Evolutionary conservation across 2,113 vertebrate genomes (phyloP).

Genomic region (Clupea harengus): DNA sequence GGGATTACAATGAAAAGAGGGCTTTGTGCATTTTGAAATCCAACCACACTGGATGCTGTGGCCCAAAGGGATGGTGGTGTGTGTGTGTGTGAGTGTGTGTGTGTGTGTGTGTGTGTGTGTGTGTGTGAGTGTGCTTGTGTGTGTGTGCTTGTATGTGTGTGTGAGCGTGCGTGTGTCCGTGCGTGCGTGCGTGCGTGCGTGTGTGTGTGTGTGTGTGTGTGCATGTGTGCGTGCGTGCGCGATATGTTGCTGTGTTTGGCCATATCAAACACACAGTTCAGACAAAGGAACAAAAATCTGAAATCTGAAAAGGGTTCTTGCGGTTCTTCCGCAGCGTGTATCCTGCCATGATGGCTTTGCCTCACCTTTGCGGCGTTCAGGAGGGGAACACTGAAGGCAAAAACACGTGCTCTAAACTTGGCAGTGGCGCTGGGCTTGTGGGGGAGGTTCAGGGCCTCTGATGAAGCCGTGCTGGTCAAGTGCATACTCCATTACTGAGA

Average conservation of each 20-base stretch:
- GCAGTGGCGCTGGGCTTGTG: neutral
- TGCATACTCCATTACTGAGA: neutral
- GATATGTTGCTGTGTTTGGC: no score
- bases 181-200: slow-evolving; percentile 34
- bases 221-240: no score
- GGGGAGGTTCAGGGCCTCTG: slow-evolving; percentile 21
- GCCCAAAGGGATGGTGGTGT: slow-evolving; percentile 34
- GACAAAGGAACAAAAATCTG: neutral
- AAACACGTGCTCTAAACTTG: slow-evolving; percentile 41
- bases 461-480: slow-evolving; percentile 16
- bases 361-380: slow-evolving; percentile 18
- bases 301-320: slow-evolving; percentile 19
- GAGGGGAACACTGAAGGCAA: neutral
- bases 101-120: no score
- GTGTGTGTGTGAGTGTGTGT: no score
- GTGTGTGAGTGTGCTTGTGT: no score
- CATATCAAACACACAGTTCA: neutral
- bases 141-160: slow-evolving; percentile 42
- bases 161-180: slow-evolving; percentile 10
- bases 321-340: slow-evolving; percentile 35
- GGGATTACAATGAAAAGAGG: slow-evolving; percentile 65
- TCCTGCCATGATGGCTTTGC: slow-evolving; percentile 3
- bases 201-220: no score
- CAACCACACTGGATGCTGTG: slow-evolving; percentile 65
- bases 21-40: slow-evolving; percentile 81